These are phyloP conservation scores for Siderastrea radians DNA, from an alignment of 92 coral and sea anemone genomes.

Conservation along the genomic window DNA sequence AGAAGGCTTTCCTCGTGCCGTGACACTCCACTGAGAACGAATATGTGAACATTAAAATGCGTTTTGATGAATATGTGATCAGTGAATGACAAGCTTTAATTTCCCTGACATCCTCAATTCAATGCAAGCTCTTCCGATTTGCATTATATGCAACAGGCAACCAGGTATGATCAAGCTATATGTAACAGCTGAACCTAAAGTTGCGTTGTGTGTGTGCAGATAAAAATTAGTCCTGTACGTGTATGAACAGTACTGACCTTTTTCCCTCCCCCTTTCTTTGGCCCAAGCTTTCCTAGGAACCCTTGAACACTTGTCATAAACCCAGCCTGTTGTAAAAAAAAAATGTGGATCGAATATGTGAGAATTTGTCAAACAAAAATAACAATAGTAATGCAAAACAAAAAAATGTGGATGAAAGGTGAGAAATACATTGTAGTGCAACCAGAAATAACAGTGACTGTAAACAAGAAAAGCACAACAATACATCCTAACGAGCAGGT, in stretches of 20 bases:
- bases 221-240: background rate
- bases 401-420: background rate
- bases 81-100: too few relatives aligned
- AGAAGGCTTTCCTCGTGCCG: too few relatives aligned
- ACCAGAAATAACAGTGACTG: background rate
- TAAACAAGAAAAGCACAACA: background rate
- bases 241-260: constrained; percentile 61
- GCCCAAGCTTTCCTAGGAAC: constrained; percentile 92
- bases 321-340: constrained; percentile 74
- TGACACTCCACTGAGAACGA: too few relatives aligned
- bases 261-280: constrained; percentile 87
- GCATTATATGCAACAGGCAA: too few relatives aligned
- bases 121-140: too few relatives aligned
- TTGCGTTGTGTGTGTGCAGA: too few relatives aligned
- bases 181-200: too few relatives aligned
- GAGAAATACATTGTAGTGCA: background rate
- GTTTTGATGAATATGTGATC: too few relatives aligned
- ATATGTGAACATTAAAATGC: too few relatives aligned
- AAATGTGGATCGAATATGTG: background rate
- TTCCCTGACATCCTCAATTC: too few relatives aligned
- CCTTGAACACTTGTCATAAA: constrained; percentile 95
- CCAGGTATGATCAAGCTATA: too few relatives aligned
- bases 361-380: background rate
- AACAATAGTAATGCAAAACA: background rate
- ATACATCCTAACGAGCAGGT: background rate